Conservation (phyloP, 2,113 vertebrate species). For the Neodon shergylaensis region DNA sequence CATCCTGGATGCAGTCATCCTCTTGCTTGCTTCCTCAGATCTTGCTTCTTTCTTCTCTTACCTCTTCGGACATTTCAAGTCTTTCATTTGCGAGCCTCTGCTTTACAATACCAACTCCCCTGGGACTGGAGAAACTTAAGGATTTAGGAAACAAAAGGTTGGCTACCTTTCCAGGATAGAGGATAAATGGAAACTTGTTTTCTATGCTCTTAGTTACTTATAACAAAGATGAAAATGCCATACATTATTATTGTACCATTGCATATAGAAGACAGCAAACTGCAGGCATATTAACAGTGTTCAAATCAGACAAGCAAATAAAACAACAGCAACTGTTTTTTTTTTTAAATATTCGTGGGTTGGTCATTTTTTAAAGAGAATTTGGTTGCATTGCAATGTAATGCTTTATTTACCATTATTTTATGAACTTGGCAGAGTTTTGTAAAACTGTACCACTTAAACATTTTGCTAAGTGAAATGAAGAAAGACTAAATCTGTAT, state of each 20-base stretch:
- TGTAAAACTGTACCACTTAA: conserved; percentile 64
- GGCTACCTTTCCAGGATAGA: not conserved
- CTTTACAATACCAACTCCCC: not conserved
- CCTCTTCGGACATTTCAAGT: not conserved
- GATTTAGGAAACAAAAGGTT: not conserved
- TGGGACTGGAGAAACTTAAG: not conserved
- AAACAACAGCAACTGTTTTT: conserved; percentile 13
- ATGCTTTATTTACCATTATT: conserved; percentile 56
- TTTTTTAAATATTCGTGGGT: not conserved
- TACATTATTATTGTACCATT: not conserved
- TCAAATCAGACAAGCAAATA: not conserved
- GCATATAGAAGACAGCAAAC: not conserved
- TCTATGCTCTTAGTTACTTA: not conserved
- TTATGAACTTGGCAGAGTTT: conserved; percentile 63
- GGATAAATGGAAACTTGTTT: not conserved
- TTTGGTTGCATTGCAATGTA: conserved; percentile 10
- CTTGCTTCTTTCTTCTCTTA: not conserved
- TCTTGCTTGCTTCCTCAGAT: not conserved
- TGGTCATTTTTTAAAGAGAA: conserved; percentile 10
- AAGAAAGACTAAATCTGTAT: conserved; percentile 54
- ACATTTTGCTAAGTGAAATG: conserved; percentile 56
- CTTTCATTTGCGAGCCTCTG: not conserved
- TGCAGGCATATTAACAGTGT: not conserved
- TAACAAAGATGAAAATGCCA: not conserved
- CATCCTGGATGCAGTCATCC: not conserved